A percentile compares a stretch with the other conserved stretches of the same genome.
These are phyloP conservation scores for Lysandra coridon DNA, from an alignment of 2,888 invertebrate genomes.

Conservation along the genomic window DNA sequence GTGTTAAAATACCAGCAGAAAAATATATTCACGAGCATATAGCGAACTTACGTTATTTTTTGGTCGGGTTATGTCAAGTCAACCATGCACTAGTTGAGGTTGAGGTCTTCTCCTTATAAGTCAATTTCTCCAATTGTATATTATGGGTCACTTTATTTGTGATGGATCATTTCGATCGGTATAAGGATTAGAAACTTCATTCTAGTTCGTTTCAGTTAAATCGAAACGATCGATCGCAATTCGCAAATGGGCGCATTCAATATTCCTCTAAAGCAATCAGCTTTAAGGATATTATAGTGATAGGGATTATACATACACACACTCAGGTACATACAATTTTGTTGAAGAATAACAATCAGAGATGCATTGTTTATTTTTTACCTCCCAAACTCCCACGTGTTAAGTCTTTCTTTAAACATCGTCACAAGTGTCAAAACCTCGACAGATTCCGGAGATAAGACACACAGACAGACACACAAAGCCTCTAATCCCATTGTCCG, in stretches of 20 bases:
- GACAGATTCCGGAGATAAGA: conserved; percentile 18
- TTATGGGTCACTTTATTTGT: too few species aligned
- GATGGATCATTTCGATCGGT: too few species aligned
- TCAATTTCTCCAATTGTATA: too few species aligned
- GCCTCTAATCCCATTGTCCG: conserved; percentile 22
- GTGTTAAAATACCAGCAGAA: background rate
- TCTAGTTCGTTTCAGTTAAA: too few species aligned
- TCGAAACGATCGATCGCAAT: background rate
- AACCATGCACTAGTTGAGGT: too few species aligned
- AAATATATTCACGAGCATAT: too few species aligned
- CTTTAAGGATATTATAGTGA: background rate
- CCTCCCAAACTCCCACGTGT: conserved; percentile 5
- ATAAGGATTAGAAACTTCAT: too few species aligned
- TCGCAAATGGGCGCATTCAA: background rate
- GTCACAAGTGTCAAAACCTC: conserved; percentile 19
- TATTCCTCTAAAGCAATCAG: background rate
- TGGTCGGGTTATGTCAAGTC: too few species aligned
- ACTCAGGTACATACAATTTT: background rate
- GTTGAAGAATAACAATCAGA: background rate
- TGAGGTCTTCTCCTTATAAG: too few species aligned
- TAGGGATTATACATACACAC: background rate
- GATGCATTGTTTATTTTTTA: conserved; percentile 19
- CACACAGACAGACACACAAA: conserved; percentile 27
- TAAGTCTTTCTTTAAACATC: conserved; percentile 24
- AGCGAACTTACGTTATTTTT: too few species aligned